A percentile compares a stretch with the other conserved stretches of the same genome.
Evolutionary conservation across 2,113 vertebrate species (phyloP).

Genomic region (Burhinus bistriatus): DNA sequence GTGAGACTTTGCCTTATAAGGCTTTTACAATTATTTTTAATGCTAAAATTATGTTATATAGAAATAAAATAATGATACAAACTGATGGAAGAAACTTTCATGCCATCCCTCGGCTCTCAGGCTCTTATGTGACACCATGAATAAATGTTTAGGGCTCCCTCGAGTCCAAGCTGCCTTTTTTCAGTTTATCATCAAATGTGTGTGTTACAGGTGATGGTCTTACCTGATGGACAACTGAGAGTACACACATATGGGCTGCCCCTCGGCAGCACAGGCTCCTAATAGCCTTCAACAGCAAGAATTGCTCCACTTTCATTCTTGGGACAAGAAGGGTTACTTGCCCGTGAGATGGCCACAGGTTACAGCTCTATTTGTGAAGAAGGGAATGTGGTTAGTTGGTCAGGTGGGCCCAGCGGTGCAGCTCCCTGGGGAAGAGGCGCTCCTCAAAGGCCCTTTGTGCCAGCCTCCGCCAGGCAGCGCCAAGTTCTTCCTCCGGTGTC

Average conservation of each 20-base stretch:
- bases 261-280: fast-evolving
- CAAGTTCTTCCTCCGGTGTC: background rate
- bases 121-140: background rate
- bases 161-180: background rate
- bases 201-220: background rate
- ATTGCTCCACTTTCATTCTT: fast-evolving
- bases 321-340: background rate
- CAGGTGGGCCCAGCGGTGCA: background rate
- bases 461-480: constrained; percentile 25
- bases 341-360: fast-evolving
- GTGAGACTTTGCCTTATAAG: background rate
- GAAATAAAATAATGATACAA: background rate
- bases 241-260: background rate
- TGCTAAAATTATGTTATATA: fast-evolving
- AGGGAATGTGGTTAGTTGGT: background rate
- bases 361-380: background rate
- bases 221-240: fast-evolving
- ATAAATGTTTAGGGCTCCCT: background rate
- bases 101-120: background rate
- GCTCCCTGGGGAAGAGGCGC: background rate
- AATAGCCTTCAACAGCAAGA: background rate
- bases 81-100: background rate
- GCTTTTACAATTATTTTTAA: background rate
- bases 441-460: constrained; percentile 72
- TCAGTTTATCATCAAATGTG: background rate